Conservation (phyloP, 2,888 invertebrate genomes). For the Uropetala carovei region DNA sequence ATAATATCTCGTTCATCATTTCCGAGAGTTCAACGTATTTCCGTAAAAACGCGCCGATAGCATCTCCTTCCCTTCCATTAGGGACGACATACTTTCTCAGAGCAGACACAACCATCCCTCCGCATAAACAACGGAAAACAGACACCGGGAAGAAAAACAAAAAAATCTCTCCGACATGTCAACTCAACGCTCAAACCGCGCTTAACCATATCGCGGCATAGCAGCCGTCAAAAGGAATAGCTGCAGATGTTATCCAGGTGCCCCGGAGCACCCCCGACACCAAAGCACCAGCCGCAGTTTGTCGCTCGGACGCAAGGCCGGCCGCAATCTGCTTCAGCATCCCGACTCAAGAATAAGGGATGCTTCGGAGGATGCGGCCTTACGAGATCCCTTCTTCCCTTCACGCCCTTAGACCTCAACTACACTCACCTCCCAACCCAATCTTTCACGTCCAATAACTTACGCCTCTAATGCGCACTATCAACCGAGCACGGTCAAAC, state of each 20-base stretch:
- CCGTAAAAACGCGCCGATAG: no score
- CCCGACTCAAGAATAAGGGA: no score
- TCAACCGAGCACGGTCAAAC: not conserved
- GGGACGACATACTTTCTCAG: no score
- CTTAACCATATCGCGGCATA: not conserved
- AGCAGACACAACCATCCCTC: no score
- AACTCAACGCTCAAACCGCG: not conserved
- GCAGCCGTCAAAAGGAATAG: conserved; percentile 4
- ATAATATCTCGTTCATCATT: no score
- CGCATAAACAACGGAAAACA: no score
- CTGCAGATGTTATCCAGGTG: conserved; percentile 19
- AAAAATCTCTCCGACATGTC: not conserved
- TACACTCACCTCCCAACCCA: not conserved
- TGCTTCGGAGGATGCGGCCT: no score
- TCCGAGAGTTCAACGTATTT: no score
- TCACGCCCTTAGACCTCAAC: not conserved
- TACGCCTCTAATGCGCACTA: conserved; percentile 12
- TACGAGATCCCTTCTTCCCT: no score
- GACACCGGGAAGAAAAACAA: not conserved
- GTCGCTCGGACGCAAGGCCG: not conserved
- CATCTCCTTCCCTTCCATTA: no score
- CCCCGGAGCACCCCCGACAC: not conserved
- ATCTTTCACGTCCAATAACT: conserved; percentile 34
- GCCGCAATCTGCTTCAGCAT: not conserved
- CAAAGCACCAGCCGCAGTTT: no score